These are phyloP conservation scores for Melanotaenia maccullochi DNA, from an alignment of 2,797 vertebrate species.

Conservation along the genomic window DNA sequence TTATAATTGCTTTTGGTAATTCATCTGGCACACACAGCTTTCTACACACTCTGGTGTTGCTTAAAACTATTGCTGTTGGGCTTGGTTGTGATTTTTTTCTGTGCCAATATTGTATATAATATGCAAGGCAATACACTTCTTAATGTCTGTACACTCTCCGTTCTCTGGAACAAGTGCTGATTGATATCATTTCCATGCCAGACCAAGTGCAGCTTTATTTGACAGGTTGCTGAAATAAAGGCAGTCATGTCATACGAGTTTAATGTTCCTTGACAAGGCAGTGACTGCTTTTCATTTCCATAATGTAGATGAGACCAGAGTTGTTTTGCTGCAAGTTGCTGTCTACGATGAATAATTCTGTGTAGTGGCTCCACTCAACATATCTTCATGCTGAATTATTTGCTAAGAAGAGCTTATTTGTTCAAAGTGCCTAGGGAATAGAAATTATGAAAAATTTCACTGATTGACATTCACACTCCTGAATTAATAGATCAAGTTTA, in stretches of 20 bases:
- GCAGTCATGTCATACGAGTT: constrained; percentile 48
- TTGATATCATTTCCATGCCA: constrained; percentile 53
- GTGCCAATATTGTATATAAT: constrained; percentile 33
- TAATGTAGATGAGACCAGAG: constrained; percentile 57
- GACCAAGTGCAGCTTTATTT: constrained; percentile 55
- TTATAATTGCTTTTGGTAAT: constrained; percentile 46
- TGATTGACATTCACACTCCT: constrained; percentile 57
- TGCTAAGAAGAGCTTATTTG: constrained; percentile 64
- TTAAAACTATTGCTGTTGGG: constrained; percentile 35
- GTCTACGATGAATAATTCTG: constrained; percentile 69
- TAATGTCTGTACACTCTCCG: constrained; percentile 39
- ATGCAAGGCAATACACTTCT: constrained; percentile 25
- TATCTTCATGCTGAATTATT: constrained; percentile 63
- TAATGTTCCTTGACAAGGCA: constrained; percentile 68
- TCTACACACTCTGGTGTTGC: constrained; percentile 21
- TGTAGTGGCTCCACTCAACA: constrained; percentile 52
- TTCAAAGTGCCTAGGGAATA: constrained; percentile 46
- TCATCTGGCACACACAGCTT: constrained; percentile 30
- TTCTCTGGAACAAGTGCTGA: constrained; percentile 44
- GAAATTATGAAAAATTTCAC: constrained; percentile 60
- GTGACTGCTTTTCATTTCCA: constrained; percentile 61
- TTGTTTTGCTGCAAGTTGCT: constrained; percentile 53
- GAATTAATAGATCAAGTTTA: constrained; percentile 58
- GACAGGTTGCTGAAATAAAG: constrained; percentile 66
- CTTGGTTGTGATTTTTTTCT: constrained; percentile 32